These are phyloP conservation scores for Actias luna DNA, from an alignment of 2,888 invertebrate genomes.

Conservation along the genomic window DNA sequence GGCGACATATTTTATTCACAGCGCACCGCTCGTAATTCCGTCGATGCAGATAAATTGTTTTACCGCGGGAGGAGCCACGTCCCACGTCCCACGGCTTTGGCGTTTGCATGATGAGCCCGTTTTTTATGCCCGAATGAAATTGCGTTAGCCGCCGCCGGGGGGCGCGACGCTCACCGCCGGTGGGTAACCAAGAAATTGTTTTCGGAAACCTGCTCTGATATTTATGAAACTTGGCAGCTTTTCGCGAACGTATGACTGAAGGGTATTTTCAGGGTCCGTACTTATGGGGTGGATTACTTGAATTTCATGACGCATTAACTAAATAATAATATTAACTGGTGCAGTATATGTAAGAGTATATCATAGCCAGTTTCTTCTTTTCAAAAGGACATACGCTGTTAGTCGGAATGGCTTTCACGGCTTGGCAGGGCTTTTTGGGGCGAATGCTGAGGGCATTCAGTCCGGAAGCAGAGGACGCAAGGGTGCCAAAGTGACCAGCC, in stretches of 20 bases:
- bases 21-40: conserved; percentile 77
- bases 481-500: no score
- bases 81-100: conserved; percentile 76
- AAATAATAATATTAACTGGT: no score
- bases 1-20: conserved; percentile 81
- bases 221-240: conserved; percentile 75
- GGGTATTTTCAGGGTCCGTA: conserved; percentile 36
- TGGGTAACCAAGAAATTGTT: conserved; percentile 73
- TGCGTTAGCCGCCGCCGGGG: conserved; percentile 70
- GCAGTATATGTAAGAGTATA: no score
- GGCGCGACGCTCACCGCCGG: conserved; percentile 35
- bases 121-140: conserved; percentile 81
- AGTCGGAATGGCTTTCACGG: no score
- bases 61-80: conserved; percentile 76
- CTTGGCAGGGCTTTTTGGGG: no score
- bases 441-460: no score
- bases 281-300: neutral
- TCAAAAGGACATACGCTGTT: no score
- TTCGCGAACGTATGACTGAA: conserved; percentile 61
- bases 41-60: conserved; percentile 82
- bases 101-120: conserved; percentile 81
- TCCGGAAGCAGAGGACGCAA: no score
- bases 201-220: conserved; percentile 73
- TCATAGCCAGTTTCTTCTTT: no score
- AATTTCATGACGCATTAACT: neutral